These are phyloP conservation scores for Lasius platythorax DNA, from an alignment of 2,888 invertebrate genomes.

Conservation along the genomic window DNA sequence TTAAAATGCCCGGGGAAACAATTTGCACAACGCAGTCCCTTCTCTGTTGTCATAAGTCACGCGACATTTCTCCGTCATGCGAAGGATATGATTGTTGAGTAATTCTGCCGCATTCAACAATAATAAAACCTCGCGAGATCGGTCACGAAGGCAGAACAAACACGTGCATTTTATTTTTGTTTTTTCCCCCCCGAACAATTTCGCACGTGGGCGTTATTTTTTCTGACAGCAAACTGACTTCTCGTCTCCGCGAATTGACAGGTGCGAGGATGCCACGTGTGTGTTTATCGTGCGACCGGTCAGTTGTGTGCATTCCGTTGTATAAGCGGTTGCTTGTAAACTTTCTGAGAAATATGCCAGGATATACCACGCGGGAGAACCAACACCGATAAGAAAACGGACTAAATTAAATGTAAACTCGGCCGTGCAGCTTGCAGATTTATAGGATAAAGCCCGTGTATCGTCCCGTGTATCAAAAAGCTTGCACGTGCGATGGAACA, in stretches of 20 bases:
- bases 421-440: constrained; percentile 7
- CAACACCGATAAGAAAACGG: constrained; percentile 32
- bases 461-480: constrained; percentile 3
- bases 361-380: not conserved
- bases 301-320: constrained; percentile 8
- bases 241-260: not conserved
- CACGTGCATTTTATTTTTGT: not conserved
- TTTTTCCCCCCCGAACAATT: not conserved
- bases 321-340: constrained; percentile 1
- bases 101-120: not conserved
- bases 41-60: constrained; percentile 29
- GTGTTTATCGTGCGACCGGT: constrained; percentile 15
- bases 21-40: constrained; percentile 25
- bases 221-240: constrained; percentile 3
- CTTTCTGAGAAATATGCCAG: not conserved
- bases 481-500: constrained; percentile 15
- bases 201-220: not conserved
- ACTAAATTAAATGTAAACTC: constrained; percentile 51
- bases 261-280: not conserved
- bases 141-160: constrained; percentile 1
- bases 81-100: constrained; percentile 22
- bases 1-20: constrained; percentile 23
- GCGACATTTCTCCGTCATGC: constrained; percentile 24
- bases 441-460: constrained; percentile 11
- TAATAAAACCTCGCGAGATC: constrained; percentile 7